Conservation (phyloP, 2,888 invertebrate species). For the Chloroclystis v-ata region DNA sequence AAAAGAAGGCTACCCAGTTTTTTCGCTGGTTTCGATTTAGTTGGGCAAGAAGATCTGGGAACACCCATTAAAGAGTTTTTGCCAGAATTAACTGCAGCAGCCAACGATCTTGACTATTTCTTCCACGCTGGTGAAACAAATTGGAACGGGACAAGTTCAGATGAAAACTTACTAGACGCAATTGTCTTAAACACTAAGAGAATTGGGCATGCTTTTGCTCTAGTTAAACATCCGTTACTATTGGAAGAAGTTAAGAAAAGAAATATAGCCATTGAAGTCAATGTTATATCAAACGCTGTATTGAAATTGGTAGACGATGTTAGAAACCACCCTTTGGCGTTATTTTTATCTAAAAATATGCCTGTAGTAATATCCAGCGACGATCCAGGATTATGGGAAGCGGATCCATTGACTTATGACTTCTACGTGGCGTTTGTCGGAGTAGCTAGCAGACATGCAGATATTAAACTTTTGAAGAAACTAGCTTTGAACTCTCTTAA, state of each 20-base stretch:
- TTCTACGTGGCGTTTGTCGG: constrained; percentile 88
- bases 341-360: constrained; percentile 80
- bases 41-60: constrained; percentile 88
- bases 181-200: constrained; percentile 83
- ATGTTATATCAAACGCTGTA: constrained; percentile 88
- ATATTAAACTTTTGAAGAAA: constrained; percentile 84
- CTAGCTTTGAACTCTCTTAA: constrained; percentile 85
- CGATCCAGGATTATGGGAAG: constrained; percentile 88
- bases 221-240: constrained; percentile 84
- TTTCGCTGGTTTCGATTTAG: constrained; percentile 89
- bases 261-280: constrained; percentile 85
- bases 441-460: constrained; percentile 83
- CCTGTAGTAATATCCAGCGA: constrained; percentile 87
- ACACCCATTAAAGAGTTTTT: constrained; percentile 78
- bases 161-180: constrained; percentile 87
- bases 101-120: constrained; percentile 79
- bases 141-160: constrained; percentile 81
- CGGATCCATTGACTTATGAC: constrained; percentile 82
- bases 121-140: constrained; percentile 91
- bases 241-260: constrained; percentile 77
- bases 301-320: constrained; percentile 83
- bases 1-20: constrained; percentile 79
- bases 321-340: constrained; percentile 85
- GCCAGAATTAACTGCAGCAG: constrained; percentile 67
- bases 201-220: constrained; percentile 87